Evolutionary conservation across 2,888 invertebrate genomes (phyloP), one percentile per base, ranked within the genome.

Genomic region (Rotaria sp.): DNA sequence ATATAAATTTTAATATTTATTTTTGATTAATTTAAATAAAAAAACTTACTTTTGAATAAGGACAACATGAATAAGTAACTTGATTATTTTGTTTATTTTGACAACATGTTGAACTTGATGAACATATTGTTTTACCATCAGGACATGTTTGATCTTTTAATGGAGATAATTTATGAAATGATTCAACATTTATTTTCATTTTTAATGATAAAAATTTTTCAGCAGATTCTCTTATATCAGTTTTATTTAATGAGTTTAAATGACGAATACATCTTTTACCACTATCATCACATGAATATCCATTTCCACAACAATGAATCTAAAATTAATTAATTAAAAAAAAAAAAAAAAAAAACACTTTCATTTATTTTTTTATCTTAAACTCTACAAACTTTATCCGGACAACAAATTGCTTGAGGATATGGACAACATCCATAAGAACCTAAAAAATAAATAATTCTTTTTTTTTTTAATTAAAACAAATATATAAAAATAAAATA

Each of bases 101-200:
- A 80, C 80, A 80, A 80, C 80, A 80, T 45, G 80, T 80, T 80
- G 80, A 13, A 45, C 10, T 45, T n/a, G 41, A 8, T 45, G 41
- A 45, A 80, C 80, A 80, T 80, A 5, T 26, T 59, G 87, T 85
- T 86, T 86, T 84, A 24, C 86, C 86, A 84, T 87, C 88, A 21
- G 88, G 88, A 87, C 88, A 88, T 84, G 50, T 84, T 24, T 85
- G 84, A 57, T 84, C 35, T 30, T 67, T 21, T 1, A 67, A 8
- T 18, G 13, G 3, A 45, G 38, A 45, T 45, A 80, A 80, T 80
- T 26, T 24, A 8, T 35, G 18, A 7, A 67, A 67, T 35, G 35
- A 10, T 30, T 67, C 4, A 26, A 55, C 0, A 26, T 55, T 55
- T 55, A 8, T 3, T 21, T 52, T 24, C 18, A 18, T 35, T 35